phyloP scores from a whole-genome alignment of 2,113 vertebrate species.

The Chloropsis cyanopogon region DNA sequence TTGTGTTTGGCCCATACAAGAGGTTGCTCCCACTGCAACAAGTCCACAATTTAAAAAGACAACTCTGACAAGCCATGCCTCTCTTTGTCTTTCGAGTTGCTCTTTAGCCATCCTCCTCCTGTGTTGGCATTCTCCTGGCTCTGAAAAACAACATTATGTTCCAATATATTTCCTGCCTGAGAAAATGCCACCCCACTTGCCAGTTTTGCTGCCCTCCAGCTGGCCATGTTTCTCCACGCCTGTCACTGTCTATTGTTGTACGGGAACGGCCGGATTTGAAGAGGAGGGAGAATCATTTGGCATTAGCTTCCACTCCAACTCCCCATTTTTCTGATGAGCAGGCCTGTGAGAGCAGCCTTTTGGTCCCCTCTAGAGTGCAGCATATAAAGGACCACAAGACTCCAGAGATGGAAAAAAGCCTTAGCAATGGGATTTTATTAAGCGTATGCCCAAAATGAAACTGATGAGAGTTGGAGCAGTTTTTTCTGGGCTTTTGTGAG shows the following conservation, averaged over 20 bases:
- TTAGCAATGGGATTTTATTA: not conserved
- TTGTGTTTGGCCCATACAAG: not conserved
- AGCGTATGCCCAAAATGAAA: not conserved
- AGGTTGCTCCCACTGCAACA: not conserved
- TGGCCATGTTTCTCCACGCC: not conserved
- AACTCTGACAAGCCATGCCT: not conserved
- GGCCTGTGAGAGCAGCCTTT: not conserved
- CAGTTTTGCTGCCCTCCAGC: constrained; percentile 44
- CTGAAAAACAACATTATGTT: constrained; percentile 18
- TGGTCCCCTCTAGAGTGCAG: not conserved
- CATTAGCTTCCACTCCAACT: not conserved
- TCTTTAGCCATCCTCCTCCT: not conserved
- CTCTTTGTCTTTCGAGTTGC: fast-evolving
- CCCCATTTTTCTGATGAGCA: not conserved
- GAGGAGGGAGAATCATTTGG: not conserved
- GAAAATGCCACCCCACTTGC: not conserved
- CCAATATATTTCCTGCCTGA: constrained; percentile 15
- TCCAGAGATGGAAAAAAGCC: not conserved
- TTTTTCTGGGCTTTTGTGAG: not conserved
- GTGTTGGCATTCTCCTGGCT: not conserved
- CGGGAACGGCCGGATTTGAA: not conserved
- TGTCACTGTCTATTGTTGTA: not conserved
- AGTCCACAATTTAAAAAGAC: not conserved
- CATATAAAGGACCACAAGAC: fast-evolving
- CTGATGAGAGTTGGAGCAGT: fast-evolving